Percentiles rank a stretch among this genome's conserved stretches.
phyloP scores from a whole-genome alignment of 1,140 invertebrate species.

The Solenopsis fugax region DNA sequence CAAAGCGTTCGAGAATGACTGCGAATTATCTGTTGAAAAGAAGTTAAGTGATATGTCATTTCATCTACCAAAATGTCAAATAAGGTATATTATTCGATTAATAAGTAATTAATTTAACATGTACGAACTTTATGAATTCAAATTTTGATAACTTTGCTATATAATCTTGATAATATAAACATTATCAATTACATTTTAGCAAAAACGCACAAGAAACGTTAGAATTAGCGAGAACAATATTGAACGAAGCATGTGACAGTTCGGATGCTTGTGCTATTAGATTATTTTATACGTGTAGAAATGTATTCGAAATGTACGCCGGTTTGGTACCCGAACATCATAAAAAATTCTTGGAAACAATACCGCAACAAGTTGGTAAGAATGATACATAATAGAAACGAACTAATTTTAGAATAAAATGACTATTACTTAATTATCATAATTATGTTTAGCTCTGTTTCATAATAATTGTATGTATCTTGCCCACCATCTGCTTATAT shows the following conservation, averaged over 20 bases:
- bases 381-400: slow-evolving; percentile 19
- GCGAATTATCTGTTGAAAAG: slow-evolving; percentile 67
- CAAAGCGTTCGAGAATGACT: slow-evolving; percentile 71
- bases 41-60: slow-evolving; percentile 83
- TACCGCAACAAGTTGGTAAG: slow-evolving; percentile 94
- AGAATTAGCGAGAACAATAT: slow-evolving; percentile 90
- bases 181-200: slow-evolving; percentile 70
- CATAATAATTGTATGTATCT: slow-evolving; percentile 98
- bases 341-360: slow-evolving; percentile 91
- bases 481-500: slow-evolving; percentile 90
- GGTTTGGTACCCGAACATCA: slow-evolving; percentile 93
- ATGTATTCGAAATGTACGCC: slow-evolving; percentile 93
- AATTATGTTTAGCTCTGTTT: slow-evolving; percentile 91
- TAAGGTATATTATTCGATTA: slow-evolving; percentile 86
- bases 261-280: slow-evolving; percentile 88
- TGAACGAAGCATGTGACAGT: slow-evolving; percentile 90
- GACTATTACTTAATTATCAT: slow-evolving; percentile 19
- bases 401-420: slow-evolving; percentile 14
- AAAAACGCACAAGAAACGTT: slow-evolving; percentile 89
- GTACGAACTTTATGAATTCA: not conserved
- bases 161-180: slow-evolving; percentile 7
- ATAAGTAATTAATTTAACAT: slow-evolving; percentile 56
- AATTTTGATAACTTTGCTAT: not conserved
- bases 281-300: slow-evolving; percentile 90
- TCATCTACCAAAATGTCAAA: slow-evolving; percentile 88